Conservation (phyloP, 2,797 vertebrate species). For the Trachops cirrhosus region DNA sequence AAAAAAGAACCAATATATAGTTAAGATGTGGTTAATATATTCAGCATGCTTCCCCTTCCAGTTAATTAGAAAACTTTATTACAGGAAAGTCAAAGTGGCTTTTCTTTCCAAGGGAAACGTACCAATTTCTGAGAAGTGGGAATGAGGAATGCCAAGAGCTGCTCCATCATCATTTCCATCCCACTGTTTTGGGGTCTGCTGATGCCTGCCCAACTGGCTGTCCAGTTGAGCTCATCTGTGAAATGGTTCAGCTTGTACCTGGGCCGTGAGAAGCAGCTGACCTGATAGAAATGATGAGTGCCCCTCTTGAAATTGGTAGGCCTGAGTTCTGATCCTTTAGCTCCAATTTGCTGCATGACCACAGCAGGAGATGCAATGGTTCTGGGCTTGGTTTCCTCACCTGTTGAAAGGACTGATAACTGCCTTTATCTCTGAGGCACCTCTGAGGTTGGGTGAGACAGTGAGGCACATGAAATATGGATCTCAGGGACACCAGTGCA, state of each 20-base stretch:
- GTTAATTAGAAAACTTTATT: constrained; percentile 74
- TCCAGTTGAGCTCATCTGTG: neutral
- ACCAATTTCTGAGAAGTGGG: constrained; percentile 35
- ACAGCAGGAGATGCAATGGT: no score
- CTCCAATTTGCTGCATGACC: neutral
- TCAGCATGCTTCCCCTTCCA: constrained; percentile 13
- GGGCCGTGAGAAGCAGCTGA: neutral
- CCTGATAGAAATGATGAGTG: neutral
- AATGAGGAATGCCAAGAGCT: constrained; percentile 24
- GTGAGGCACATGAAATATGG: neutral
- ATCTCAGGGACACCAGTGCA: neutral
- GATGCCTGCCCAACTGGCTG: neutral
- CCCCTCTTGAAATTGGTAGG: neutral
- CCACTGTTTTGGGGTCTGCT: neutral
- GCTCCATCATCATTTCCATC: rapidly evolving
- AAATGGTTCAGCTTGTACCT: neutral
- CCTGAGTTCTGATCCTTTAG: neutral
- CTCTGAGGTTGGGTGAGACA: neutral
- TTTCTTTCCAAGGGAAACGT: constrained; percentile 54
- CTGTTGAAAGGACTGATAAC: neutral
- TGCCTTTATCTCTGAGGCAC: neutral
- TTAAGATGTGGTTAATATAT: constrained; percentile 61
- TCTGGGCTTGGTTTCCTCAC: neutral
- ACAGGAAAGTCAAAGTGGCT: constrained; percentile 53
- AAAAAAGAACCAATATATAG: neutral